These are phyloP conservation scores for Suillia variegata DNA, from an alignment of 2,888 invertebrate species.

Conservation along the genomic window DNA sequence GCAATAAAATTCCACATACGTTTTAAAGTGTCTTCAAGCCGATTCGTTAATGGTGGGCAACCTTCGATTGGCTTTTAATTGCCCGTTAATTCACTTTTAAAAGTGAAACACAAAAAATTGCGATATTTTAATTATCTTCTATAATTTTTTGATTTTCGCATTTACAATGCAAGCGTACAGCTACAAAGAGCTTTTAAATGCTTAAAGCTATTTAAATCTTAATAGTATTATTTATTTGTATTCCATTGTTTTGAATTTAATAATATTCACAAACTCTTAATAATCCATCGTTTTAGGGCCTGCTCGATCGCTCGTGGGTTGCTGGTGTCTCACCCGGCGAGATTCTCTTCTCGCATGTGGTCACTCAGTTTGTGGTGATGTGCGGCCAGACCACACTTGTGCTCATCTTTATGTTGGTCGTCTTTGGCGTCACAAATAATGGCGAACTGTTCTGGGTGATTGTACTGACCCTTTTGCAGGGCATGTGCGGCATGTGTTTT, in stretches of 20 bases:
- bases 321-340: slow-evolving; percentile 91
- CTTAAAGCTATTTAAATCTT: neutral
- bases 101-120: too few relatives aligned
- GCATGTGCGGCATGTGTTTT: slow-evolving; percentile 95
- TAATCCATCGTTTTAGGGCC: slow-evolving; percentile 65
- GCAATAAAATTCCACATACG: too few relatives aligned
- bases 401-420: slow-evolving; percentile 87
- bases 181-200: too few relatives aligned
- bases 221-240: neutral
- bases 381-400: slow-evolving; percentile 91
- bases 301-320: slow-evolving; percentile 91
- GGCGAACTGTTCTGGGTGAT: slow-evolving; percentile 87
- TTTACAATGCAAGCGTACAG: too few relatives aligned
- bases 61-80: neutral
- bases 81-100: neutral
- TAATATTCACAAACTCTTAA: too few relatives aligned
- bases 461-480: slow-evolving; percentile 84
- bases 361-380: slow-evolving; percentile 95
- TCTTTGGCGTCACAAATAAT: slow-evolving; percentile 87
- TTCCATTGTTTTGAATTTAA: neutral
- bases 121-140: too few relatives aligned
- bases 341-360: slow-evolving; percentile 90
- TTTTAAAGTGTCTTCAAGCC: too few relatives aligned
- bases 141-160: too few relatives aligned
- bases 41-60: neutral